These are phyloP conservation scores for Tridacna crocea DNA, from an alignment of 2,888 invertebrate species.

Conservation along the genomic window DNA sequence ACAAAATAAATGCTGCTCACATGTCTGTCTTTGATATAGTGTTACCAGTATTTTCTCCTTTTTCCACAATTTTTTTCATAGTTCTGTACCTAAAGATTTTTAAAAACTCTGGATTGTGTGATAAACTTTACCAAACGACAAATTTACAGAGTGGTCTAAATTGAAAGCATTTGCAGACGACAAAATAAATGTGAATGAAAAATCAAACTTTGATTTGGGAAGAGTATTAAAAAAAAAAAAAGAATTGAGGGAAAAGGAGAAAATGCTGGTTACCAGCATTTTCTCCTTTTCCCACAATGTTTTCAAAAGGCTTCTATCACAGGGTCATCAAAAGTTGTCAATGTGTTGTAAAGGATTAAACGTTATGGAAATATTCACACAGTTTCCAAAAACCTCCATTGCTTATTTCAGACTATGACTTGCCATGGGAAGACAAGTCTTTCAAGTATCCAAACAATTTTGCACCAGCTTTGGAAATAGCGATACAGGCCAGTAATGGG, in stretches of 20 bases:
- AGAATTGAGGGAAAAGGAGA: neutral
- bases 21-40: too few relatives aligned
- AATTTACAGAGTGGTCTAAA: too few relatives aligned
- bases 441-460: constrained; percentile 94
- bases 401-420: constrained; percentile 88
- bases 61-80: too few relatives aligned
- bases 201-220: too few relatives aligned
- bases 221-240: too few relatives aligned
- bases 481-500: constrained; percentile 98
- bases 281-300: neutral
- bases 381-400: neutral
- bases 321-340: neutral
- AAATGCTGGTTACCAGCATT: neutral
- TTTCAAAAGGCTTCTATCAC: neutral
- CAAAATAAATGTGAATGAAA: neutral
- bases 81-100: too few relatives aligned
- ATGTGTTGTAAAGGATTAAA: neutral
- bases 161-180: neutral
- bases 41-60: too few relatives aligned
- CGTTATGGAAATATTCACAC: neutral
- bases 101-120: too few relatives aligned
- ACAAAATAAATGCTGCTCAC: too few relatives aligned
- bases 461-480: constrained; percentile 94
- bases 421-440: constrained; percentile 93
- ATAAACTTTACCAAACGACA: too few relatives aligned